Base-by-base conservation (phyloP, 2,797 vertebrate genomes). In the Pseudochromis fuscus region DNA sequence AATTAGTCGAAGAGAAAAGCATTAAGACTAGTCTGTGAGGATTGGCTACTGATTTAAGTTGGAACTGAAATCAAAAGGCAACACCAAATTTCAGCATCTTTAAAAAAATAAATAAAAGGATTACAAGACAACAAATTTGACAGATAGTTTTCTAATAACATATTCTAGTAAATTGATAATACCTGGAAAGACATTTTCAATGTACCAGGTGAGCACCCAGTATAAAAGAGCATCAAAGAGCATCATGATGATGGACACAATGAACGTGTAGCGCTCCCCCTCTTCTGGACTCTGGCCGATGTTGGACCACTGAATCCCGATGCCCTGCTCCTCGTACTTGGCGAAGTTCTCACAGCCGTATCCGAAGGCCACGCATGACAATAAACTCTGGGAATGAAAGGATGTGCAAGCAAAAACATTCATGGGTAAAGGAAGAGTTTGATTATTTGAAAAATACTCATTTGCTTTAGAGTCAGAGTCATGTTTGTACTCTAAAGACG, bases 111-210 rank as follows among this genome's bases (percentile, higher is more conserved):
- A 40, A 9, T 5, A 44, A 23, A 42, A n/a, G 8, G 13, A 71
- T 49, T 13, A 7, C 12, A 35, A 19, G 2, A 46, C 44, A 35
- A 19, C 2, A 35, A 19, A 38, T 5, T 23, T 55, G 6, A 1
- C 18, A n/a, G 30, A 38, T 2, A 8, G n/a, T n/a, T n/a, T n/a
- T n/a, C n/a, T n/a, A n/a, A n/a, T n/a, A n/a, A n/a, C n/a, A n/a
- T n/a, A n/a, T n/a, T n/a, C n/a, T n/a, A n/a, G n/a, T n/a, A n/a
- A n/a, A n/a, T n/a, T n/a, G n/a, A n/a, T n/a, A 42, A 57, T 91
- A 99, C 98, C 98, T 96, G 98, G 98, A 67, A 96, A 98, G 74
- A 99, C 95, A 1, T 96, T 95, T 83, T 99, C 97, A 10, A 98
- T 97, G 92, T 99, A 99, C 97, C 98, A 99, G 0, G 97, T 98